phyloP scores from a whole-genome alignment of 2,113 vertebrate species.

The Podilymbus podiceps region DNA sequence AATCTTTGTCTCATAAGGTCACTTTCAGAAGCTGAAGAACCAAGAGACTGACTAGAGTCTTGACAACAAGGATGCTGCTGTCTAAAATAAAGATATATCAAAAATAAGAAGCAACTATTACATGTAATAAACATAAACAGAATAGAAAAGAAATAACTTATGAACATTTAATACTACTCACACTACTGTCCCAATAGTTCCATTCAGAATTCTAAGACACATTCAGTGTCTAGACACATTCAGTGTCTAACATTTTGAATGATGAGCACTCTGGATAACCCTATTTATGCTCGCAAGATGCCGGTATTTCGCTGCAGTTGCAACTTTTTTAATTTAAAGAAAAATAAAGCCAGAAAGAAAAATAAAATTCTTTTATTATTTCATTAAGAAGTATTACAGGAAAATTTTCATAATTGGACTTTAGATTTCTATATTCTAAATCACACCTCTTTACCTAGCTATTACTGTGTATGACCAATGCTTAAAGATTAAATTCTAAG shows the following conservation, averaged over 20 bases:
- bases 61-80: slow-evolving; percentile 66
- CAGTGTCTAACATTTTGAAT: background rate
- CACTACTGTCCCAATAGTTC: background rate
- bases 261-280: background rate
- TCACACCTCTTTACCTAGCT: background rate
- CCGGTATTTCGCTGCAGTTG: background rate
- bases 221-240: no score
- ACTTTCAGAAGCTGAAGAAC: slow-evolving; percentile 82
- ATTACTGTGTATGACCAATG: background rate
- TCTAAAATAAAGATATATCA: slow-evolving; percentile 69
- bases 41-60: slow-evolving; percentile 75
- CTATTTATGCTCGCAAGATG: background rate
- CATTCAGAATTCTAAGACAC: background rate
- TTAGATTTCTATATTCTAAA: background rate
- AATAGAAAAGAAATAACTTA: background rate
- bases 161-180: background rate
- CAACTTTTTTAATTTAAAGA: background rate
- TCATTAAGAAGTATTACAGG: background rate
- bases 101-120: background rate
- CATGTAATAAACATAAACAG: background rate
- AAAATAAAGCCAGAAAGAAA: background rate
- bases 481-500: background rate
- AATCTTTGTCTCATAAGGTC: slow-evolving; percentile 89
- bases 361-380: background rate
- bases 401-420: background rate